phyloP scores from a whole-genome alignment of 2,113 vertebrate genomes.

The Columbina picui region DNA sequence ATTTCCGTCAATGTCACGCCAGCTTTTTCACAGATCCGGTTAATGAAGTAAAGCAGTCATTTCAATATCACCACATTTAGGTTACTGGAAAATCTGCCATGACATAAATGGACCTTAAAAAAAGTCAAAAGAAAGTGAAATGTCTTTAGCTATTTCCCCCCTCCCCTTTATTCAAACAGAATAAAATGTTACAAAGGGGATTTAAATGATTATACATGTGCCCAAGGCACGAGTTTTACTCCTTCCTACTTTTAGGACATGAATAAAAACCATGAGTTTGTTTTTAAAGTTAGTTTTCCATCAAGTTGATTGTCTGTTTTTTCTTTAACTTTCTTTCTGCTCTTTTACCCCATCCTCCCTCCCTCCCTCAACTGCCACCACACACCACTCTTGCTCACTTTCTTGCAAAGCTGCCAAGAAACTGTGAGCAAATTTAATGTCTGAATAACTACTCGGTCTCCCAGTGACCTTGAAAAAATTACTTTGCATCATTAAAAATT shows the following conservation, averaged over 20 bases:
- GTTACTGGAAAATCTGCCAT: constrained; percentile 39
- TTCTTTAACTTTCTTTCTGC: constrained; percentile 6
- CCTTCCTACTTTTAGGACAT: constrained; percentile 51
- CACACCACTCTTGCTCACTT: constrained; percentile 60
- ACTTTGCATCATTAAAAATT: constrained; percentile 82
- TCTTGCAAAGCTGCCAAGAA: constrained; percentile 77
- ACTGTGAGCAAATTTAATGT: constrained; percentile 82
- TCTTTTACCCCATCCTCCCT: constrained; percentile 18
- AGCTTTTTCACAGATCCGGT: constrained; percentile 17
- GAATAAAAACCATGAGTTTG: not conserved
- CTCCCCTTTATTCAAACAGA: not conserved
- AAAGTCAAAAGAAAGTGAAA: not conserved
- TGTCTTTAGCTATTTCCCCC: not conserved
- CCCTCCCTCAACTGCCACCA: constrained; percentile 18
- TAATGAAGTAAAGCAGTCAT: constrained; percentile 46
- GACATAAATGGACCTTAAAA: not conserved
- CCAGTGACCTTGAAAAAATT: constrained; percentile 82
- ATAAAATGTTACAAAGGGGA: not conserved
- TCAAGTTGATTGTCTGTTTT: not conserved
- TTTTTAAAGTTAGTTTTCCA: constrained; percentile 32
- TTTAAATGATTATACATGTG: not conserved
- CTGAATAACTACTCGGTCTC: constrained; percentile 79
- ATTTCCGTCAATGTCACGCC: constrained; percentile 43
- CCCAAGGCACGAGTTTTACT: constrained; percentile 44
- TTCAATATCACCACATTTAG: not conserved